A percentile compares a stretch with the other conserved stretches of the same genome.
Evolutionary conservation across 2,797 vertebrate genomes (phyloP).

Genomic region (Echeneis naucrates): DNA sequence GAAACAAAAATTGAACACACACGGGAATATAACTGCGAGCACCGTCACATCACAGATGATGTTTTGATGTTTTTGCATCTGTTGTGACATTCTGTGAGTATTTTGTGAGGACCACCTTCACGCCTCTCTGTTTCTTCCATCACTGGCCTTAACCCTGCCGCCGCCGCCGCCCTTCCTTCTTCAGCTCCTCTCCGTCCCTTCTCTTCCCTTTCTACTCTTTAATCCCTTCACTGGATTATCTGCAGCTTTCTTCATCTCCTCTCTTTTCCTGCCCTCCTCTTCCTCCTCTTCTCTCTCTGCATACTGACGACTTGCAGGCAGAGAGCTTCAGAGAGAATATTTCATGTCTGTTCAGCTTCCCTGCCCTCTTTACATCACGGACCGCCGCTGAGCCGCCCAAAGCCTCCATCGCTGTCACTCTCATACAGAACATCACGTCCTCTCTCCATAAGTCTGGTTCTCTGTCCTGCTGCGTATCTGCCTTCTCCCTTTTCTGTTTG

Average conservation of each 20-base stretch:
- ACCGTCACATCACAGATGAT: too few species aligned
- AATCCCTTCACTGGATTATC: background rate
- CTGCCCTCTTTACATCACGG: constrained; percentile 19
- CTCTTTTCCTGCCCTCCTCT: constrained; percentile 1
- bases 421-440: constrained; percentile 7
- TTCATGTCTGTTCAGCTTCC: constrained; percentile 40
- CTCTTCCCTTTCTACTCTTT: background rate
- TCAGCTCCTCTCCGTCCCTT: background rate
- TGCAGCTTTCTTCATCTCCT: background rate
- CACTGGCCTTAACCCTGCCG: too few species aligned
- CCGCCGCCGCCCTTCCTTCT: too few species aligned
- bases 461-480: too few species aligned
- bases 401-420: background rate
- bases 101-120: too few species aligned
- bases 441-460: background rate
- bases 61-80: too few species aligned
- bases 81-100: too few species aligned
- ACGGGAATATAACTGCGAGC: background rate
- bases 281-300: background rate
- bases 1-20: background rate
- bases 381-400: background rate
- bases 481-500: background rate
- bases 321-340: constrained; percentile 56
- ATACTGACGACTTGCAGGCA: constrained; percentile 15
- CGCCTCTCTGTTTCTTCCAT: background rate